Evolutionary conservation across 2,797 vertebrate species (phyloP), one percentile per base, ranked within the genome.

Genomic region (Chiroxiphia lanceolata): DNA sequence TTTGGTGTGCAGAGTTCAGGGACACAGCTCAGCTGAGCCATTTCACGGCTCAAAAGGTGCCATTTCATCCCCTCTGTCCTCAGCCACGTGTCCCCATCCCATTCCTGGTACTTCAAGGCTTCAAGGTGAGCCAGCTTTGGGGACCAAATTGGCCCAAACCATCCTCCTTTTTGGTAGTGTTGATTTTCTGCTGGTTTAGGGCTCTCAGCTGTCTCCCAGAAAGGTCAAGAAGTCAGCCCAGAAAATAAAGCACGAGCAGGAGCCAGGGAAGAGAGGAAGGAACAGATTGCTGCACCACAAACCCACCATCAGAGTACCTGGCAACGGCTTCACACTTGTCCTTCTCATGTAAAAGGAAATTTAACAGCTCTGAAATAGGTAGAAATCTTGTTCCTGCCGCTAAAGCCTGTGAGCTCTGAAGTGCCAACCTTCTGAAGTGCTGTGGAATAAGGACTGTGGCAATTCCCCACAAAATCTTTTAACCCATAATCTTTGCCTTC

Each of bases 241-340:
- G 44, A 19, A 65, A 61, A 71, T 5, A 42, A 69, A 72, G 2
- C 31, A 64, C 20, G 21, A 33, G 34, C 18, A 22, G 2, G 27
- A 61, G 42, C 4, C 25, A 15, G 23, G 74, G 54, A 59, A 45
- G 87, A 86, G 57, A 71, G 53, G 47, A 42, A 83, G 22, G 71
- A 95, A 74, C 60, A 74, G 61, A 60, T 18, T 54, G 47, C 36
- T 5, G 1, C 34, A 13, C 38, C 65, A 69, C 12, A 57, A 84
- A 92, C 44, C 22, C 93, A 78, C 81, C 94, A 85, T 50, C 83
- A 97, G 92, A 75, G 69, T 45, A 78, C 95, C 91, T 91, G 75
- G 94, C 56, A 93, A 95, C 92, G 93, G 94, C 87, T 98, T 97
- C 97, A 94, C 94, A 83, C 96, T 97, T 96, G 93, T 75, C 97